These are phyloP conservation scores for Dromas ardeola DNA, from an alignment of 2,113 vertebrate species.

Conservation along the genomic window DNA sequence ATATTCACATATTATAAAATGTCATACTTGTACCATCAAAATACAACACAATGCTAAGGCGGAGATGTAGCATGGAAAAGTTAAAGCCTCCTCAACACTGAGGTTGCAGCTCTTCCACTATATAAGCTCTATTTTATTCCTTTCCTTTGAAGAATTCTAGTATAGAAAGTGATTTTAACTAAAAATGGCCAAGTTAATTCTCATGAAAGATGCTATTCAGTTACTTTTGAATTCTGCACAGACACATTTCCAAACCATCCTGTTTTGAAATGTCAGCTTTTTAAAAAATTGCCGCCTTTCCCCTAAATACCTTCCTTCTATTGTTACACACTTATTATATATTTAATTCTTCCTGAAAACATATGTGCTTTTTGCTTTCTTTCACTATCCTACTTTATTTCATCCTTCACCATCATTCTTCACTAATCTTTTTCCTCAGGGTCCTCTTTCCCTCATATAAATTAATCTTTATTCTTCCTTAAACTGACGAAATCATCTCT, in stretches of 20 bases:
- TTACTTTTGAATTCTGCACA: background rate
- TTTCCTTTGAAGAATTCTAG: background rate
- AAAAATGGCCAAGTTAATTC: background rate
- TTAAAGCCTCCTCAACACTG: background rate
- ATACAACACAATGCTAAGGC: background rate
- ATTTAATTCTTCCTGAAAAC: constrained; percentile 7
- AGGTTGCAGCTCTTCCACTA: background rate
- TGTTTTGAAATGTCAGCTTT: background rate
- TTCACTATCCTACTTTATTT: background rate
- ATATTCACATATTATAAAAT: background rate
- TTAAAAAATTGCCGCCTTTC: background rate
- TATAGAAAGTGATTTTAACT: background rate
- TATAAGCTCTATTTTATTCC: background rate
- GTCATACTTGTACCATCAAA: background rate
- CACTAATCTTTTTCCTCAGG: background rate
- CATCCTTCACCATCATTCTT: background rate
- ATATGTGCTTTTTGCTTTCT: background rate
- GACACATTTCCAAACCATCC: background rate
- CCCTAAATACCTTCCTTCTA: background rate
- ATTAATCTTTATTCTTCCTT: constrained; percentile 22
- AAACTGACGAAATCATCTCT: background rate
- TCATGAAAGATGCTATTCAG: background rate
- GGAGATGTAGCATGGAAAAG: background rate
- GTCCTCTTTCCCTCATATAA: background rate
- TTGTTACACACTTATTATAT: background rate